These are phyloP conservation scores for Agriopis aurantiaria DNA, from an alignment of 2,888 invertebrate species.

Conservation along the genomic window DNA sequence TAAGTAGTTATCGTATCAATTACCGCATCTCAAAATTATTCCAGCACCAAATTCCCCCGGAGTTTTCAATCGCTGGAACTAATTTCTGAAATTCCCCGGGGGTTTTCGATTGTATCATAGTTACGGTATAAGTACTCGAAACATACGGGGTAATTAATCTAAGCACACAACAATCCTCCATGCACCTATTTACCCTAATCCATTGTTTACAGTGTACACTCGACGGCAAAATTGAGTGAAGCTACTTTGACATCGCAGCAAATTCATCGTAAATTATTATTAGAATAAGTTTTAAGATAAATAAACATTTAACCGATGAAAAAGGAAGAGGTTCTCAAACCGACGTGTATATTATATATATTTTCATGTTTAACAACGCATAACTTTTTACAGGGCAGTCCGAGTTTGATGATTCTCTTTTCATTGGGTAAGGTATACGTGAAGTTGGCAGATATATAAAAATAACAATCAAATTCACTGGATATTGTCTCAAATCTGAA, in stretches of 20 bases:
- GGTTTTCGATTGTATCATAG: constrained; percentile 2
- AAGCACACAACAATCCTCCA: constrained; percentile 26
- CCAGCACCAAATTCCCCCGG: not conserved
- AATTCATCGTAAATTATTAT: no score
- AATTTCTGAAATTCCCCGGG: not conserved
- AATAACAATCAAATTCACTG: no score
- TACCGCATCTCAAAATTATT: not conserved
- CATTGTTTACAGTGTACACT: constrained; percentile 29
- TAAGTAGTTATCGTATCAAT: not conserved
- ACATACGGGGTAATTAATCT: constrained; percentile 30
- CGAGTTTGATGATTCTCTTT: no score
- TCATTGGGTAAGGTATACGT: no score
- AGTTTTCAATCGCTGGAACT: constrained; percentile 11
- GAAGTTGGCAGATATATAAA: no score
- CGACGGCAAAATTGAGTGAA: not conserved
- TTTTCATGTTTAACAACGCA: no score
- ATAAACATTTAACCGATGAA: not conserved
- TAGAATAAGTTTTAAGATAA: not conserved
- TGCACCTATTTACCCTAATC: constrained; percentile 33
- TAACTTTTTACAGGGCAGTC: no score
- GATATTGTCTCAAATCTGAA: no score
- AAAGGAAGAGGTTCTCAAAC: no score
- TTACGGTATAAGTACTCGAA: constrained; percentile 12
- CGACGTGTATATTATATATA: no score
- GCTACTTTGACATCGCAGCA: not conserved